These are phyloP conservation scores for Drosophila mayaguana DNA, from an alignment of 2,888 invertebrate genomes.

Conservation along the genomic window DNA sequence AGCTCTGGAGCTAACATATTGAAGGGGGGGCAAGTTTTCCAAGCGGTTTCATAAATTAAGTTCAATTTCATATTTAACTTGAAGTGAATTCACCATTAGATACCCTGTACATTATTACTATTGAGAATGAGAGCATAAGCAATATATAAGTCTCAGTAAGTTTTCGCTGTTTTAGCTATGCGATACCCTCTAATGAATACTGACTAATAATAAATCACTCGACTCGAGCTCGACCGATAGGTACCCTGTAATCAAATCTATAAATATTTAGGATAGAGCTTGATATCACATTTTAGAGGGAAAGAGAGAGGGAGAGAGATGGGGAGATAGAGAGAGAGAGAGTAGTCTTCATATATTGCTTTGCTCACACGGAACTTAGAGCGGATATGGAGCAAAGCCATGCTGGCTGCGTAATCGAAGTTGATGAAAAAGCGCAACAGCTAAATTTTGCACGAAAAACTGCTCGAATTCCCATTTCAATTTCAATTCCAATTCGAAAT, in stretches of 20 bases:
- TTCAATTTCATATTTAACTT: background rate
- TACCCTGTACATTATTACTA: background rate
- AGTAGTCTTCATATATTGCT: background rate
- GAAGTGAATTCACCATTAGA: background rate
- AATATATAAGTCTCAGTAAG: background rate
- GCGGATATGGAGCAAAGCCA: constrained; percentile 24
- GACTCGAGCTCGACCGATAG: too few species aligned
- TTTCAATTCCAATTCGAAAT: constrained; percentile 52
- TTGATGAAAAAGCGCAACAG: constrained; percentile 41
- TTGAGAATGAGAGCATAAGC: background rate
- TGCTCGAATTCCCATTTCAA: constrained; percentile 51
- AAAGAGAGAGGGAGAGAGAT: too few species aligned
- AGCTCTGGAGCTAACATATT: background rate
- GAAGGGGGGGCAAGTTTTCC: too few species aligned
- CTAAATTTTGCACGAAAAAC: constrained; percentile 41
- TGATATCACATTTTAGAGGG: background rate
- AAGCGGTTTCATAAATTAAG: background rate
- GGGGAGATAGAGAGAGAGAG: too few species aligned
- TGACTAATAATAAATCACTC: too few species aligned
- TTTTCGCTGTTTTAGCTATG: too few species aligned
- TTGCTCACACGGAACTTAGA: constrained; percentile 7
- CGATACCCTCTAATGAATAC: background rate
- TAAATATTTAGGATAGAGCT: background rate
- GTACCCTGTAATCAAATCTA: background rate
- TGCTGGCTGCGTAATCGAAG: constrained; percentile 35